Conservation (phyloP, 2,113 vertebrate species). For the Chroicocephalus ridibundus region DNA sequence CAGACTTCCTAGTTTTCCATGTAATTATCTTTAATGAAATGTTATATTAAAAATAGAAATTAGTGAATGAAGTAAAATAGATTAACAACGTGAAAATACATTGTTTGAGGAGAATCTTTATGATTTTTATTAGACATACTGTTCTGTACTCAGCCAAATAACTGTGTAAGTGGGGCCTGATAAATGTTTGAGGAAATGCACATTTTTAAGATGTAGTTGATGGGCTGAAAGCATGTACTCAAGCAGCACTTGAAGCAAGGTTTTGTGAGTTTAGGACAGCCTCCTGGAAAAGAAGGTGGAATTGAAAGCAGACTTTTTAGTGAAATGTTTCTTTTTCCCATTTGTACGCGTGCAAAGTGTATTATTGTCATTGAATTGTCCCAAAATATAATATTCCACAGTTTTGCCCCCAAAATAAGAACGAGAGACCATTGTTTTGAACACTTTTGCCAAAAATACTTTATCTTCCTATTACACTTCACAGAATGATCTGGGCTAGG, state of each 20-base stretch:
- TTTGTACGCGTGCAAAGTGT: background rate
- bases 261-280: background rate
- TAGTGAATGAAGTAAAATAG: background rate
- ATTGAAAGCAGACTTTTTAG: background rate
- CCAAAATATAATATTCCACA: background rate
- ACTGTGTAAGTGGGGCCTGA: background rate
- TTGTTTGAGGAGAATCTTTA: background rate
- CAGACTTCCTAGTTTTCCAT: background rate
- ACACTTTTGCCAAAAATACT: background rate
- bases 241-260: background rate
- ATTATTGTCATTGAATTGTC: background rate
- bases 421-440: background rate
- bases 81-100: background rate
- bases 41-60: conserved; percentile 17
- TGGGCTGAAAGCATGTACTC: background rate
- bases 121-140: background rate
- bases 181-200: background rate
- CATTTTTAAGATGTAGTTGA: background rate
- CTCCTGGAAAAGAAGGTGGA: background rate
- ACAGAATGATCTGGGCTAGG: background rate
- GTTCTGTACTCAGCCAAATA: conserved; percentile 23
- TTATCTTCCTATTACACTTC: background rate
- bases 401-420: background rate
- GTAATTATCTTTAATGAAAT: conserved; percentile 18
- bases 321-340: background rate